Percentiles rank a stretch among this genome's conserved stretches.
These are phyloP conservation scores for Pterophyllum scalare DNA, from an alignment of 2,113 vertebrate species.

Conservation along the genomic window DNA sequence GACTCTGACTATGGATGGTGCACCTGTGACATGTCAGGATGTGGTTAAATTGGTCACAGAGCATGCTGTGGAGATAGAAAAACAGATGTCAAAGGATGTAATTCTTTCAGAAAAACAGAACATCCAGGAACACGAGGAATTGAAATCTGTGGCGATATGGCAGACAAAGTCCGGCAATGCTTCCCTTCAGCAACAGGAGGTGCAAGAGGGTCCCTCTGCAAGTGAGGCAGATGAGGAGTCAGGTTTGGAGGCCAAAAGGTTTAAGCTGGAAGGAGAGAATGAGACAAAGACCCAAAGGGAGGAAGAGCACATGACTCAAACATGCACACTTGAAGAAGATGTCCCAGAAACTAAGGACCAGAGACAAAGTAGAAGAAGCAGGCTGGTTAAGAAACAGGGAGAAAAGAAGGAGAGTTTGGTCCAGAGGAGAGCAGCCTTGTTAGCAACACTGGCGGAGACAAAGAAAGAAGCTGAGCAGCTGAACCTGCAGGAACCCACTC, in stretches of 20 bases:
- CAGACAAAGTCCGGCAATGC: neutral
- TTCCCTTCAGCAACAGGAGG: neutral
- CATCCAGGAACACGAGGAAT: neutral
- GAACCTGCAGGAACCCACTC: constrained; percentile 85
- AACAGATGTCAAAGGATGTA: neutral
- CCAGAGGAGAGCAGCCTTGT: constrained; percentile 76
- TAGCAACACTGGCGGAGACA: constrained; percentile 82
- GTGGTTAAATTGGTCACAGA: constrained; percentile 48
- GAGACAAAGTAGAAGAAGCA: constrained; percentile 24
- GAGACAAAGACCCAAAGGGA: neutral
- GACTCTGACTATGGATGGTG: constrained; percentile 55
- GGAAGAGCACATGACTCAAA: neutral
- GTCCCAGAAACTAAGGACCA: neutral
- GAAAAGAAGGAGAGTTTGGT: constrained; percentile 58
- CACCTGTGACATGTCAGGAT: constrained; percentile 53
- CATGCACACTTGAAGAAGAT: neutral
- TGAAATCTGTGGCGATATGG: neutral
- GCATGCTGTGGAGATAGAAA: constrained; percentile 3
- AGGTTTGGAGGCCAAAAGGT: constrained; percentile 6
- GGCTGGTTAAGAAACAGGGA: constrained; percentile 10
- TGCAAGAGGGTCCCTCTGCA: neutral
- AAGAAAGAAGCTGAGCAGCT: constrained; percentile 76
- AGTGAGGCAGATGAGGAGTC: constrained; percentile 2
- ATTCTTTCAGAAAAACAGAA: neutral
- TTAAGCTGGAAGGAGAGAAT: neutral